Evolutionary conservation across 2,113 vertebrate species (phyloP).

Genomic region (Gila orcuttii): DNA sequence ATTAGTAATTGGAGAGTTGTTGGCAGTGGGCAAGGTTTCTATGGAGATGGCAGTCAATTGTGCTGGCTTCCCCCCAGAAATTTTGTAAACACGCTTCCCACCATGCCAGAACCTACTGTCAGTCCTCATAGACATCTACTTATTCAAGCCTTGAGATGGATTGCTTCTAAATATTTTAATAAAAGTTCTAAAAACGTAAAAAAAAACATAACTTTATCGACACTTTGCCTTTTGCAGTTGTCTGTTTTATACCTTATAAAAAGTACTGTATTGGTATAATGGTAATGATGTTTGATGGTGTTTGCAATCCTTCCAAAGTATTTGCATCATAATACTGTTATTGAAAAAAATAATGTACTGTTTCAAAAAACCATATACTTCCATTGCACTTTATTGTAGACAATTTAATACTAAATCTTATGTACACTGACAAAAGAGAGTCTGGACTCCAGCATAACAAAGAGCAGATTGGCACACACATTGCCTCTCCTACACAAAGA

Average conservation of each 20-base stretch:
- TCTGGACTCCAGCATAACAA: constrained; percentile 20
- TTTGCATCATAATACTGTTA: neutral
- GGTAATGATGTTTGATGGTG: neutral
- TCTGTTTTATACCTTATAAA: neutral
- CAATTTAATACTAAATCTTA: constrained; percentile 18
- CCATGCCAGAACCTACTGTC: neutral
- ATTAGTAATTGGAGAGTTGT: constrained; percentile 42
- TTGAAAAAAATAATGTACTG: neutral
- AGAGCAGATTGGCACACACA: neutral
- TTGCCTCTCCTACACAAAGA: constrained; percentile 6
- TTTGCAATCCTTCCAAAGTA: neutral
- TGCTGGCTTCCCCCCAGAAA: constrained; percentile 30
- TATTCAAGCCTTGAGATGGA: neutral
- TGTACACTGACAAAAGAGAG: constrained; percentile 7
- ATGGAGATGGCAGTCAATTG: constrained; percentile 37
- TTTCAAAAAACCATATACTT: neutral
- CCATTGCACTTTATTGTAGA: constrained; percentile 8
- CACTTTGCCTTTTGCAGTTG: neutral
- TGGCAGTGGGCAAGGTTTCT: constrained; percentile 33
- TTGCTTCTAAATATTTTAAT: constrained; percentile 28
- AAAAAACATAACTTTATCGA: neutral
- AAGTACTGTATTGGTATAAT: neutral
- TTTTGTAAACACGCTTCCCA: constrained; percentile 23
- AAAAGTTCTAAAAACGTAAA: neutral
- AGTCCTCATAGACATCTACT: neutral